Evolutionary conservation across 2,797 vertebrate species (phyloP), one percentile per base, ranked within the genome.

Genomic region (Tokudaia muenninki): DNA sequence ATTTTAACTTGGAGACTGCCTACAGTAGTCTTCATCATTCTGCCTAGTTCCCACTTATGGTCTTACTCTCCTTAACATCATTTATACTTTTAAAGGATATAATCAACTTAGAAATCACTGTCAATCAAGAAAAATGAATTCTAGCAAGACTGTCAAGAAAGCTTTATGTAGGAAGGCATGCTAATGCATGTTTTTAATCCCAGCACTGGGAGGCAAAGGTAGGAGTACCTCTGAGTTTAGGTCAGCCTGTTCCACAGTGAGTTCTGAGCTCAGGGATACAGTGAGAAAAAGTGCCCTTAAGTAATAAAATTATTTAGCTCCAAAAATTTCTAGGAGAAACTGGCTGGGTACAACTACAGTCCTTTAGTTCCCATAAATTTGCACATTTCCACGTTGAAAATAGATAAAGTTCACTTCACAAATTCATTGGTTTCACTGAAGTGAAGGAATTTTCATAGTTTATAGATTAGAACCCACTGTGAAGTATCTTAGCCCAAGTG

Each of bases 81-180:
- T n/a, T n/a, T 65, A 1, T 10, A 57, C 50, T 94, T 92, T 52
- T 89, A 63, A 57, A 57, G 44, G 75, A 72, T 79, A 74, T 61
- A 81, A 24, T 78, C 57, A 87, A 87, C 65, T 87, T 94, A 90
- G 77, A 96, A 93, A 94, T 87, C 52, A 81, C n/a, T 87, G 10
- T 70, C 57, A 87, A 91, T 87, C n/a, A 92, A 47, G 72, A 74
- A 92, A 83, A 93, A 83, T 22, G 22, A 47, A 37, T 50, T 94
- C 80, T 91, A 92, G n/a, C 72, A 95, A 86, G 6, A 87, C 6
- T 37, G 70, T 47, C 24, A 92, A 37, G 17, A 87, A 89, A 63
- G 59, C 87, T 87, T 11, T 59, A 17, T 86, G 16, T 52, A 70
- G 31, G 19, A 44, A 52, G 47, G 44, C 47, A 55, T 74, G 47